Base-by-base conservation (phyloP, 2,888 invertebrate species). In the Cheilosia vulpina region DNA sequence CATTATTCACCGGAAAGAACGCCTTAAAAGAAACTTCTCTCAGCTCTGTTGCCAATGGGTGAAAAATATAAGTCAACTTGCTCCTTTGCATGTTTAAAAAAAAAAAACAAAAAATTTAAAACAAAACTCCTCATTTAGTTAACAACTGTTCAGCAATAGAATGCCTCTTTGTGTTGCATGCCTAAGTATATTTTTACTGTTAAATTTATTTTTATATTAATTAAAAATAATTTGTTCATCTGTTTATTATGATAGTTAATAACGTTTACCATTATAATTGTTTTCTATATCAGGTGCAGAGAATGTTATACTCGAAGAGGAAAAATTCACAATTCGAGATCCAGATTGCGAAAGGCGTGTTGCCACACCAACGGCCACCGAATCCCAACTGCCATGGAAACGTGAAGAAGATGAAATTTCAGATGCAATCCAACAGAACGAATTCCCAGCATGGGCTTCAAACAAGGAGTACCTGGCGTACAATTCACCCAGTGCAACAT, bases 371-470 rank as follows among this genome's bases (percentile, higher is more conserved):
- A 98, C 97, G 2, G 96, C 97, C 2, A 97, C 96, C 2, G 98
- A 98, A 93, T 96, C 96, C 57, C 96, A 97, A 94, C 94, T 98
- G 90, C 98, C 98, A 66, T 98, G 98, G 98, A 97, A 97, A 93
- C 94, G 97, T 6, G 96, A 96, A 89, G 96, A 96, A 89, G 95
- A 95, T 71, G 93, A 94, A 78, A 94, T 94, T 21, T 94, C 94
- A 91, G 93, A 95, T 88, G 94, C 96, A 88, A 92, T 96, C 66
- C 94, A 96, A 89, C 97, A 97, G 90, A 96, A 96, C 53, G 98
- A 98, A 92, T 98, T 98, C 91, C 98, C 98, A 13, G 95, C 97
- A 15, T 98, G 98, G 98, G 98, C 98, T 55, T 96, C 97, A 43
- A 98, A 98, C 92, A 97, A 98, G 91, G 98, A 98, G 90, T 98